phyloP scores from a whole-genome alignment of 2,888 invertebrate species.

The Agrotis segetum region DNA sequence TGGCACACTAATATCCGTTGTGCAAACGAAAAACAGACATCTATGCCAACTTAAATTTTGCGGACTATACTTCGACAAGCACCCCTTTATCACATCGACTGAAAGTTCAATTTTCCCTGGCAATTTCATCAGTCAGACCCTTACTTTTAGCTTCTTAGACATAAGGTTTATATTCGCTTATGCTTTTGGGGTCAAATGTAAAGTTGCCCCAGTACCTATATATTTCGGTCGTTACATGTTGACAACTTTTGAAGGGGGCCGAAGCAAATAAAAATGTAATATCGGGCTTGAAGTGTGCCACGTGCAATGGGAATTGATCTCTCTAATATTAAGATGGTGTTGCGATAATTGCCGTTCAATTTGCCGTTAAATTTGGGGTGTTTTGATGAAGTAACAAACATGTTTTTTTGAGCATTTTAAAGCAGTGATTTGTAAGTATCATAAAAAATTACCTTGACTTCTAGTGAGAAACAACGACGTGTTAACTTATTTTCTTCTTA shows the following conservation, averaged over 20 bases:
- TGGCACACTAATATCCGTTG: conserved; percentile 83
- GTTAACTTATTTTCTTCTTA: neutral
- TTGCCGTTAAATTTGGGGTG: conserved; percentile 74
- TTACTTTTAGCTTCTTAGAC: rapidly evolving
- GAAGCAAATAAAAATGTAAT: conserved; percentile 90
- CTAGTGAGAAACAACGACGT: neutral
- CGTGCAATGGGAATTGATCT: conserved; percentile 79
- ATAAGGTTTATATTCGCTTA: conserved; percentile 28
- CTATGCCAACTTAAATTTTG: conserved; percentile 60
- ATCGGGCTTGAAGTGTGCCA: conserved; percentile 78
- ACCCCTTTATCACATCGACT: neutral
- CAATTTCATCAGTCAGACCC: neutral
- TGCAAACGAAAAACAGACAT: conserved; percentile 79
- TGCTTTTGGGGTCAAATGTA: neutral
- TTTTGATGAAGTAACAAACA: conserved; percentile 49
- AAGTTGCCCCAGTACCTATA: conserved; percentile 30
- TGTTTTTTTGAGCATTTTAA: conserved; percentile 28
- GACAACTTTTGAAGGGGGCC: conserved; percentile 85
- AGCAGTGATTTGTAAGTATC: neutral
- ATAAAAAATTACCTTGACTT: too few relatives aligned
- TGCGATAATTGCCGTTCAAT: conserved; percentile 86
- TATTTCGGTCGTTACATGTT: conserved; percentile 82
- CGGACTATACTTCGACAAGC: neutral
- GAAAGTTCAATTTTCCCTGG: conserved; percentile 23
- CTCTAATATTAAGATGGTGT: conserved; percentile 86